phyloP scores from a whole-genome alignment of 2,797 vertebrate species.

The Bovichtus variegatus region DNA sequence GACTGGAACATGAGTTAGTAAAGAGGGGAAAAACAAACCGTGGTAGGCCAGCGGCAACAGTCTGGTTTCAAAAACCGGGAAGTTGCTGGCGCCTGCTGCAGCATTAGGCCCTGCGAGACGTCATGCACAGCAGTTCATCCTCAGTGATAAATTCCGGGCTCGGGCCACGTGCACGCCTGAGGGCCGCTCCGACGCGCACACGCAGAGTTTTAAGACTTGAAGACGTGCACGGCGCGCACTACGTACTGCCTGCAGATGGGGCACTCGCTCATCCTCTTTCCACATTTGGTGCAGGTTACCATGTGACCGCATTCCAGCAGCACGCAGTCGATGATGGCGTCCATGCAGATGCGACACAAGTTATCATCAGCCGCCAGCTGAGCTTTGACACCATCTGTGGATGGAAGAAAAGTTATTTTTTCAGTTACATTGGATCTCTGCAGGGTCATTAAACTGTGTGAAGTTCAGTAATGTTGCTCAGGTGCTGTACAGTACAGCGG shows the following conservation, averaged over 20 bases:
- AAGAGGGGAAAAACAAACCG: constrained; percentile 13
- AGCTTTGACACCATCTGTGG: constrained; percentile 90
- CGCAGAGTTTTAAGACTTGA: constrained; percentile 90
- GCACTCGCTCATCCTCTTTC: constrained; percentile 98
- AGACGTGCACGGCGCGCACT: constrained; percentile 96
- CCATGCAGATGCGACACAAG: constrained; percentile 99
- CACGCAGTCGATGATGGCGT: constrained; percentile 96
- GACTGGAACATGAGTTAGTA: constrained; percentile 55
- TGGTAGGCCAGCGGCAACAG: constrained; percentile 62
- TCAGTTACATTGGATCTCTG: neutral
- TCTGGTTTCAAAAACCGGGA: constrained; percentile 51
- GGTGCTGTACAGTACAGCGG: neutral
- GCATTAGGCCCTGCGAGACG: constrained; percentile 55
- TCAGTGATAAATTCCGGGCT: constrained; percentile 49
- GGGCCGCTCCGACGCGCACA: constrained; percentile 14
- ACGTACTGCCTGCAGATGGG: constrained; percentile 99
- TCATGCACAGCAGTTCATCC: constrained; percentile 68
- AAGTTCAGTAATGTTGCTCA: constrained; percentile 1
- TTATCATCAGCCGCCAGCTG: constrained; percentile 93
- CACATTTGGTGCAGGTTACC: constrained; percentile 99
- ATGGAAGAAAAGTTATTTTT: neutral
- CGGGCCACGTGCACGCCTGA: constrained; percentile 13
- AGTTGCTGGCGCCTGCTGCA: constrained; percentile 58
- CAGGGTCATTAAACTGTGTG: constrained; percentile 7
- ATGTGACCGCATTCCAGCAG: constrained; percentile 98